Percentiles rank a stretch among this genome's conserved stretches.
Conservation (phyloP, 1,140 invertebrate species). For the Scylla paramamosain region DNA sequence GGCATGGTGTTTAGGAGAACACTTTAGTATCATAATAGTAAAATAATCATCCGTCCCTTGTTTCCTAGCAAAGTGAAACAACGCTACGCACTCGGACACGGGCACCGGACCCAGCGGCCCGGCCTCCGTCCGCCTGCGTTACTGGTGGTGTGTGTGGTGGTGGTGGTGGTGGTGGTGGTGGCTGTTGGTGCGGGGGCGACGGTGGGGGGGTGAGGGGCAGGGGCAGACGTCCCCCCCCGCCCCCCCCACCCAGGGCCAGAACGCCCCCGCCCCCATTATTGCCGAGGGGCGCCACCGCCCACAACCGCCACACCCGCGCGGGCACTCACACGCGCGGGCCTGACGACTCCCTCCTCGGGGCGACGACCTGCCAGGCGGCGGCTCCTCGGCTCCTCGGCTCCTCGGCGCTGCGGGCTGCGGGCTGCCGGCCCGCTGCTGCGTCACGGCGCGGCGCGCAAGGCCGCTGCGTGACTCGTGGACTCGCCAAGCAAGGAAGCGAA, state of each 20-base stretch:
- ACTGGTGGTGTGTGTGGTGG: too few species aligned
- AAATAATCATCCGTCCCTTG: conserved; percentile 66
- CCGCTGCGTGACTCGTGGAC: not conserved
- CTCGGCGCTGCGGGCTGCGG: not conserved
- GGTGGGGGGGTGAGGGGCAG: conserved; percentile 16
- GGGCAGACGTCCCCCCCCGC: conserved; percentile 63
- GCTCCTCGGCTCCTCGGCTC: not conserved
- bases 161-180: not conserved
- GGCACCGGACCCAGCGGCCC: conserved; percentile 26
- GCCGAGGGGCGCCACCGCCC: conserved; percentile 41
- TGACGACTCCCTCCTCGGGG: not conserved
- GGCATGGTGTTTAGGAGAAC: conserved; percentile 73
- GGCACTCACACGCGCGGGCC: not conserved
- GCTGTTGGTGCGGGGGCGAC: not conserved
- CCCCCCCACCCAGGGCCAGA: conserved; percentile 4
- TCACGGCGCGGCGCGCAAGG: not conserved
- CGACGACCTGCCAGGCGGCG: not conserved
- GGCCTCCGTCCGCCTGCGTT: conserved; percentile 39
- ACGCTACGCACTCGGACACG: conserved; percentile 44
- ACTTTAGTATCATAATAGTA: conserved; percentile 67
- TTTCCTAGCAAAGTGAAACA: conserved; percentile 56
- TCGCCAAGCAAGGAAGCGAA: not conserved
- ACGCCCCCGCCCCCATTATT: conserved; percentile 40
- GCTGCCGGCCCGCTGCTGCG: not conserved
- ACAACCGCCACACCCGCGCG: not conserved